phyloP scores from a whole-genome alignment of 2,113 vertebrate genomes.

The Gopherus evgoodei region DNA sequence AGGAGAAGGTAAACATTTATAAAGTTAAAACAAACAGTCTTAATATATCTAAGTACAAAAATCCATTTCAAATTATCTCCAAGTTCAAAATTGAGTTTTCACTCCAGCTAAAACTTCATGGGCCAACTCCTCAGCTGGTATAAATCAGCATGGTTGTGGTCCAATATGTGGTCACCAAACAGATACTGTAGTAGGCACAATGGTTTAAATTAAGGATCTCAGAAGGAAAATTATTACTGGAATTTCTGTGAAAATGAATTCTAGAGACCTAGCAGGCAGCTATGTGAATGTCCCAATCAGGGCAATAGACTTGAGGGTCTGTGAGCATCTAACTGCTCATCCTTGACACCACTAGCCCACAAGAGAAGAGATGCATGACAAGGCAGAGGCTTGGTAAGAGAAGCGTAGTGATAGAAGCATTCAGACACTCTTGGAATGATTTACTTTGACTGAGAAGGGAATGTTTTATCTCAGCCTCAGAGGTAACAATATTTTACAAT shows the following conservation, averaged over 20 bases:
- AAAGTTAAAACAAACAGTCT: slow-evolving; percentile 25
- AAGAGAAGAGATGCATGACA: slow-evolving; percentile 2
- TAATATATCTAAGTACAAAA: slow-evolving; percentile 7
- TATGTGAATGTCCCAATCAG: background rate
- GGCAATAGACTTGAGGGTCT: background rate
- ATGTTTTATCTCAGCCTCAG: background rate
- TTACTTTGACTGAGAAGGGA: background rate
- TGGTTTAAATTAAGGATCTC: background rate
- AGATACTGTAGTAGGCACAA: background rate
- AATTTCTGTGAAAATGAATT: background rate
- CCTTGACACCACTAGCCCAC: background rate
- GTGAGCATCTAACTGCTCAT: background rate
- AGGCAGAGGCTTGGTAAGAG: background rate
- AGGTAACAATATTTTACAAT: background rate
- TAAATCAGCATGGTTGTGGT: background rate
- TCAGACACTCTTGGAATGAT: background rate
- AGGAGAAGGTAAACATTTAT: slow-evolving; percentile 1
- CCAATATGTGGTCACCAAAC: background rate
- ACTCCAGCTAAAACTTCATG: slow-evolving; percentile 22
- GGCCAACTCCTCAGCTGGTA: background rate
- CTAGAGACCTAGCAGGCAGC: background rate
- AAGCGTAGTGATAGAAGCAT: background rate
- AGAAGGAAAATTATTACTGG: background rate
- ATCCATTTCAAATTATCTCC: slow-evolving; percentile 6
- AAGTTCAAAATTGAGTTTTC: slow-evolving; percentile 17